Base-by-base conservation (phyloP, 2,797 vertebrate species). In the Sylvilagus floridanus region DNA sequence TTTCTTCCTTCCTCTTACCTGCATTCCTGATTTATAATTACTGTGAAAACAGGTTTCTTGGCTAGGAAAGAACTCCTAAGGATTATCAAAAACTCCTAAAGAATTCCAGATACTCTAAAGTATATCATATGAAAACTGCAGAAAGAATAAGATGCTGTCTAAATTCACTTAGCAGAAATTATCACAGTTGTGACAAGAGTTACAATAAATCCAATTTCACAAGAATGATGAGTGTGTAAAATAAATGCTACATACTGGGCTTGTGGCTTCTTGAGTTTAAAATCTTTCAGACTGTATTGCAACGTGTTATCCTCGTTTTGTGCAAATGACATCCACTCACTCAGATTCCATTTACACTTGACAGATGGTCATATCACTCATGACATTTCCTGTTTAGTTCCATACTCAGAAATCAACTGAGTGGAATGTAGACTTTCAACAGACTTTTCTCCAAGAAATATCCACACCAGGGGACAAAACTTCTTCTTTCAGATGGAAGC, bases 311-410 rank as follows among this genome's bases (percentile, higher is more conserved):
- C 93, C 97, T 97, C 76, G 60, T 94, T 98, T 96, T 84, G 60
- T 85, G 68, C 89, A 96, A 76, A 97, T 96, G 95, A 94, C 93
- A 96, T 95, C 87, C 71, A 96, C 96, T 97, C 95, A 95, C 90
- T 97, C 97, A 97, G 97, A 97, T 68, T 90, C 88, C 94, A 96
- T 97, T 95, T 96, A 94, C 88, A 96, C 95, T 95, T 76, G 71
- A 96, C 93, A 98, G 96, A 96, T 97, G 95, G 97, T 96, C 97
- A 94, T 84, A 98, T 97, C 96, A 95, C 92, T 96, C 93, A 60
- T 0, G 77, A 97, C 93, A 97, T 96, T 97, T 96, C 93, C 97
- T 93, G 78, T 95, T 95, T 79, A 94, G 90, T 79, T 95, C 86
- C 75, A 35, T 92, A 96, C 96, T 96, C 95, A 95, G 98, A 97